Conservation (phyloP, 2,888 invertebrate genomes). For the Drosophila helvetica region DNA sequence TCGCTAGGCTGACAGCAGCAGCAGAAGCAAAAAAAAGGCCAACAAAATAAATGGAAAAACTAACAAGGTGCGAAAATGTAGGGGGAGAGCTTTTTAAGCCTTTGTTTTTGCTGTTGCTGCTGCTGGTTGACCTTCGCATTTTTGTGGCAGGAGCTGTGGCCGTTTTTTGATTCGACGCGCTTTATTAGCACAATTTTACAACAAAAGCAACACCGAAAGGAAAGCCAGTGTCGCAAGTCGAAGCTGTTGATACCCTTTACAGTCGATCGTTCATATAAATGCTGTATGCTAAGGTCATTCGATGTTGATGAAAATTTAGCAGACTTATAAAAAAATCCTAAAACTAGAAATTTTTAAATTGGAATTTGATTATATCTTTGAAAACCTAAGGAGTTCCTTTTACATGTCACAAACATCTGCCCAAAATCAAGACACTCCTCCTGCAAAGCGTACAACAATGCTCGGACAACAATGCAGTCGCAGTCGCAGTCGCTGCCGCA, state of each 20-base stretch:
- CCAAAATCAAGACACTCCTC: neutral
- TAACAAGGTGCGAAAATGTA: constrained; percentile 21
- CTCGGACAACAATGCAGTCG: neutral
- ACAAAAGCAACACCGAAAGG: constrained; percentile 39
- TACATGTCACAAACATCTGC: too few relatives aligned
- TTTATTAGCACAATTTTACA: constrained; percentile 57
- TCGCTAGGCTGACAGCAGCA: constrained; percentile 59
- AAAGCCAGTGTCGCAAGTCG: too few relatives aligned
- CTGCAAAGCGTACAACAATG: constrained; percentile 8
- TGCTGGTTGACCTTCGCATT: constrained; percentile 74
- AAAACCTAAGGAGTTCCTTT: too few relatives aligned
- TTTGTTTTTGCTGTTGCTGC: constrained; percentile 27
- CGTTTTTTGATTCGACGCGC: constrained; percentile 36
- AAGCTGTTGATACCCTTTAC: too few relatives aligned
- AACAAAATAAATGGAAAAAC: constrained; percentile 2
- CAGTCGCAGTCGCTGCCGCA: constrained; percentile 12
- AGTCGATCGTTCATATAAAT: too few relatives aligned
- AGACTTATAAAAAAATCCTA: too few relatives aligned
- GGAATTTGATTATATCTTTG: too few relatives aligned
- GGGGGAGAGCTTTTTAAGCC: constrained; percentile 22
- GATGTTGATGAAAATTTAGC: too few relatives aligned
- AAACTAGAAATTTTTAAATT: too few relatives aligned
- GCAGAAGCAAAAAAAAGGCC: constrained; percentile 17
- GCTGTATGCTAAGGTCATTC: too few relatives aligned
- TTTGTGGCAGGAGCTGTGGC: constrained; percentile 62